Conservation (phyloP, 2,113 vertebrate genomes). For the Cyanocitta stelleri region DNA sequence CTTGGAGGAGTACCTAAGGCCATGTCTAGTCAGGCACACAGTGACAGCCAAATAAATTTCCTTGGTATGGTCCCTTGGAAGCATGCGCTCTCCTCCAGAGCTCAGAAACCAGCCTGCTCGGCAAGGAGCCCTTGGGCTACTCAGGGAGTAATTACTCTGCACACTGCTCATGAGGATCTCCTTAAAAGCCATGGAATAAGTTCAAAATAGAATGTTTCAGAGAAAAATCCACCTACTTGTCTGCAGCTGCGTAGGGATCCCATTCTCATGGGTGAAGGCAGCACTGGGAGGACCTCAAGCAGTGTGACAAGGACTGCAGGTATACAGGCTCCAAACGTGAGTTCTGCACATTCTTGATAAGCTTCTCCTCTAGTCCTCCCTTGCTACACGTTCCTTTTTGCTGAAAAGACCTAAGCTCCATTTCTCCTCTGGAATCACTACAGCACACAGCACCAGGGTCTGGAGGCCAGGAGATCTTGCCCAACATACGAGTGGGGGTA, state of each 20-base stretch:
- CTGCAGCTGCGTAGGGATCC: neutral
- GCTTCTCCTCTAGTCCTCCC: neutral
- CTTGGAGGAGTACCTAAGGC: neutral
- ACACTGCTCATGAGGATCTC: neutral
- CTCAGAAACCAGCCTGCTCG: neutral
- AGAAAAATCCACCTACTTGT: neutral
- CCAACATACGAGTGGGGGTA: fast-evolving
- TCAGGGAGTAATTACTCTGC: neutral
- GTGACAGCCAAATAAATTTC: neutral
- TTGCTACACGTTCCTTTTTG: neutral
- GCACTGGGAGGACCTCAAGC: neutral
- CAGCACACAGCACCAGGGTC: neutral
- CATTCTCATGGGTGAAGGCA: fast-evolving
- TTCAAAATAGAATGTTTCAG: neutral
- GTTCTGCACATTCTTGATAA: neutral
- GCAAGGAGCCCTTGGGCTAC: neutral
- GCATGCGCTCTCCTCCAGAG: neutral
- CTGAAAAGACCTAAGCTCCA: neutral
- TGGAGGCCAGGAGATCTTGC: neutral
- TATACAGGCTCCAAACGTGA: fast-evolving
- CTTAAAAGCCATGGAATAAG: neutral
- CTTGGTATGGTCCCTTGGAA: neutral
- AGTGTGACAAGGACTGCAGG: neutral
- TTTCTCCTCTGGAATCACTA: neutral
- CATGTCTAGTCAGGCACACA: neutral